A percentile compares a stretch with the other conserved stretches of the same genome.
These are phyloP conservation scores for Tenualosa ilisha DNA, from an alignment of 2,797 vertebrate genomes.

Conservation along the genomic window DNA sequence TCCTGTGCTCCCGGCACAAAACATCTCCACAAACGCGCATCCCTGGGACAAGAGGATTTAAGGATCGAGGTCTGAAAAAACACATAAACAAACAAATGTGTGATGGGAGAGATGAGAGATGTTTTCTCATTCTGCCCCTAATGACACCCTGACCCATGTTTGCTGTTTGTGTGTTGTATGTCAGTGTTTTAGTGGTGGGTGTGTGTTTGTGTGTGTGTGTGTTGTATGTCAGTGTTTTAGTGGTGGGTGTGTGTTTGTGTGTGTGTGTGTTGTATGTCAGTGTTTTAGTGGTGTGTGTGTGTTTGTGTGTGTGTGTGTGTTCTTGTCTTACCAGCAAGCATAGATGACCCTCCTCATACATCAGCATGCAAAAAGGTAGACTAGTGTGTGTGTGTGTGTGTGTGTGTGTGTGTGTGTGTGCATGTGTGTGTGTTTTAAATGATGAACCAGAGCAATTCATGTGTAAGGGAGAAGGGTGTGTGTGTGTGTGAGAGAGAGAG, in stretches of 20 bases:
- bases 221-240: neutral
- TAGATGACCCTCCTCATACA: neutral
- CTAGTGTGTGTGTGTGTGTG: conserved; percentile 17
- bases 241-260: neutral
- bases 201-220: neutral
- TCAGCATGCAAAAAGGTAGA: neutral
- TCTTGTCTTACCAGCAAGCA: too few relatives aligned
- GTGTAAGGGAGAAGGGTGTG: neutral
- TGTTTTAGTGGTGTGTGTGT: neutral
- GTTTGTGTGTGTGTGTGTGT: neutral
- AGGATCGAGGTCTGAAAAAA: conserved; percentile 22
- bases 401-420: conserved; percentile 4
- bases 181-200: neutral
- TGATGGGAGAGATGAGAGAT: neutral
- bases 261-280: neutral
- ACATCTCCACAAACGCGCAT: conserved; percentile 17
- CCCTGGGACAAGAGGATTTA: conserved; percentile 27
- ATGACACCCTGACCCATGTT: neutral
- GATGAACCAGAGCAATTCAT: neutral
- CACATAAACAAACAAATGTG: conserved; percentile 21
- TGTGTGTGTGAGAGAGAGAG: neutral
- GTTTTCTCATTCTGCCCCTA: neutral
- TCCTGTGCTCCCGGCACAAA: conserved; percentile 18
- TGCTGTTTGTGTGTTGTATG: neutral
- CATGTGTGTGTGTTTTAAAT: neutral